Base-by-base conservation (phyloP, 2,113 vertebrate genomes). In the Amphiprion ocellaris region DNA sequence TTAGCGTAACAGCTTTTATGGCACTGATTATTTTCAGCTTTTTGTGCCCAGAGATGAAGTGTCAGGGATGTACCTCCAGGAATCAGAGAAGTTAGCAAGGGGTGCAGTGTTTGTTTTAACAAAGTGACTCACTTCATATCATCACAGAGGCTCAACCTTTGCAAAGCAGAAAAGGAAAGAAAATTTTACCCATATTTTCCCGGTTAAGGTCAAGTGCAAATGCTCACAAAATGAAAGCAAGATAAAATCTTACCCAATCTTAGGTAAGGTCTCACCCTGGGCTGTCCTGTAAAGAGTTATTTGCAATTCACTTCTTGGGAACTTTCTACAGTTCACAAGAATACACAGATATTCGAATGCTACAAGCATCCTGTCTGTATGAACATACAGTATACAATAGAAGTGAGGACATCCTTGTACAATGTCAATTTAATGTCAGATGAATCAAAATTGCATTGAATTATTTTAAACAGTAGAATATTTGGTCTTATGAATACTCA, bases 1-100 rank as follows among this genome's bases (percentile, higher is more conserved):
- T 19, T n/a, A 60, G 10, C 58, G 46, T 47, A 46, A 53, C 24
- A 19, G 3, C 37, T 68, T 77, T 37, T 52, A 44, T 46, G 46
- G 68, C 64, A 77, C 41, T 59, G 9, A 19, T 19, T 58, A 2
- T n/a, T 46, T 33, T 16, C 59, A n/a, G 17, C 15, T 63, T 56
- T 56, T 19, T 39, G 26, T 64, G 21, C 44, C 46, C 47, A 58
- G 7, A 7, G 12, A 10, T 1, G 0, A 53, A 50, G 21, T 19
- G 21, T 76, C 66, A 69, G 44, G 19, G 24, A 55, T 17, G 37
- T 1, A n/a, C 30, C 39, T 11, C 10, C 15, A 17, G 16, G 19
- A 47, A 54, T 61, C 41, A 70, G 49, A 59, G 49, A 17, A 44
- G 19, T 41, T 21, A 15, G 1, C 37, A 10, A 3, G 12, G 30